phyloP scores from a whole-genome alignment of 2,888 invertebrate species.

The Ctena decussata region DNA sequence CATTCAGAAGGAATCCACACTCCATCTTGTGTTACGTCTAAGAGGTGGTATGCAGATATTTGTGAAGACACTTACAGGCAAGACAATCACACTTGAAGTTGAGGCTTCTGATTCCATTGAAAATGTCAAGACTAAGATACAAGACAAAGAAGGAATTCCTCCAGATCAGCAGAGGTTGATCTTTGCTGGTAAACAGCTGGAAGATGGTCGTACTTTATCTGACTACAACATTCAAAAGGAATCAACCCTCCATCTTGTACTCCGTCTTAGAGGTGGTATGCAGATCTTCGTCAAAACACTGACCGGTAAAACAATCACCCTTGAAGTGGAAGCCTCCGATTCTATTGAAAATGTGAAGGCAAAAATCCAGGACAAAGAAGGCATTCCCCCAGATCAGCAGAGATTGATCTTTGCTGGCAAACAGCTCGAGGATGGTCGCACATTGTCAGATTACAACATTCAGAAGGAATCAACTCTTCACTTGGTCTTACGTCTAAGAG shows the following conservation, averaged over 20 bases:
- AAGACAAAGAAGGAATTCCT: slow-evolving; percentile 89
- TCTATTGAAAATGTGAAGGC: slow-evolving; percentile 97
- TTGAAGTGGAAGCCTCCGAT: slow-evolving; percentile 92
- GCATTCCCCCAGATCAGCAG: slow-evolving; percentile 92
- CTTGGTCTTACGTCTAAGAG: slow-evolving; percentile 94
- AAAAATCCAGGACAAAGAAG: slow-evolving; percentile 89
- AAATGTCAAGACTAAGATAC: slow-evolving; percentile 92
- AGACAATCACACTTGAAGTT: slow-evolving; percentile 86
- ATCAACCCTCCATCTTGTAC: slow-evolving; percentile 95
- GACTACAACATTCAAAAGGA: slow-evolving; percentile 99
- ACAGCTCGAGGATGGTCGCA: slow-evolving; percentile 97
- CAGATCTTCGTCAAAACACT: slow-evolving; percentile 85
- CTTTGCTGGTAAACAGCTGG: slow-evolving; percentile 98
- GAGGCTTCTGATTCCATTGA: slow-evolving; percentile 97
- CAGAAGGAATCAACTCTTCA: slow-evolving; percentile 98
- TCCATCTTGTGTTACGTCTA: slow-evolving; percentile 96
- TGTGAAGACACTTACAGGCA: slow-evolving; percentile 85
- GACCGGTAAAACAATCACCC: slow-evolving; percentile 70
- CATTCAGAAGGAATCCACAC: slow-evolving; percentile 97
- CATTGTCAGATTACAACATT: slow-evolving; percentile 97
- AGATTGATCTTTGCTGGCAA: slow-evolving; percentile 97
- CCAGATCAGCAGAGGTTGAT: slow-evolving; percentile 95
- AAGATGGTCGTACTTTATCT: slow-evolving; percentile 96
- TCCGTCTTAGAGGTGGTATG: slow-evolving; percentile 93
- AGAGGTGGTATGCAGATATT: slow-evolving; percentile 94